Evolutionary conservation across 2,888 invertebrate species (phyloP), one percentile per base, ranked within the genome.

Genomic region (Parapristionchus giblindavisi): DNA sequence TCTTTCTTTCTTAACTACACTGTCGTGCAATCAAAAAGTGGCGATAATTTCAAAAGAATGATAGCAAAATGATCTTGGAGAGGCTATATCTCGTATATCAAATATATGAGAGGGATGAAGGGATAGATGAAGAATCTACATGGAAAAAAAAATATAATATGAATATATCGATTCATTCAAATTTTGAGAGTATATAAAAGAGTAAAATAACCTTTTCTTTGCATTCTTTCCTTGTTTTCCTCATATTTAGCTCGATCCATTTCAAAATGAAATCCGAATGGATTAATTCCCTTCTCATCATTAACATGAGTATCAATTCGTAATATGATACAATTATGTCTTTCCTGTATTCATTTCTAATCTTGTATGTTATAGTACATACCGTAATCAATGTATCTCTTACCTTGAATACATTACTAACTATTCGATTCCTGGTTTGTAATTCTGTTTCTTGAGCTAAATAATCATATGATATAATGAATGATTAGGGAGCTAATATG

Each of bases 391-490:
- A 11, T 58, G 17, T 29, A 1, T 29, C 29, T 36, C 52, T 75
- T 58, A 82, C 82, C 51, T 81, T 82, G 27, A 83, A 52, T 32
- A 78, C 77, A 76, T 84, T 84, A 48, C 73, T 76, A 38, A 83
- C 72, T 27, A 84, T 81, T 66, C 83, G 60, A 40, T 71, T 75
- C 34, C 83, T 70, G 48, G 80, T 75, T 40, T 81, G 80, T 1
- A 84, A 74, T 48, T 84, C 83, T 3, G 77, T 77, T 72, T 83
- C 81, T 61, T 77, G 77, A 4, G 65, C 75, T 75, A 36, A n/a
- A 72, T 21, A 48, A 29, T 21, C 27, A 27, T 24, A 29, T 38
- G 54, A 40, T 38, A 40, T 21, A 71, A 56, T 52, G 1, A 52
- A n/a, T 71, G 70, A 54, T 43, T 38, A 54, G 40, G 29, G 27